Conservation (phyloP, 1,140 invertebrate species). For the Bacillus rossius region DNA sequence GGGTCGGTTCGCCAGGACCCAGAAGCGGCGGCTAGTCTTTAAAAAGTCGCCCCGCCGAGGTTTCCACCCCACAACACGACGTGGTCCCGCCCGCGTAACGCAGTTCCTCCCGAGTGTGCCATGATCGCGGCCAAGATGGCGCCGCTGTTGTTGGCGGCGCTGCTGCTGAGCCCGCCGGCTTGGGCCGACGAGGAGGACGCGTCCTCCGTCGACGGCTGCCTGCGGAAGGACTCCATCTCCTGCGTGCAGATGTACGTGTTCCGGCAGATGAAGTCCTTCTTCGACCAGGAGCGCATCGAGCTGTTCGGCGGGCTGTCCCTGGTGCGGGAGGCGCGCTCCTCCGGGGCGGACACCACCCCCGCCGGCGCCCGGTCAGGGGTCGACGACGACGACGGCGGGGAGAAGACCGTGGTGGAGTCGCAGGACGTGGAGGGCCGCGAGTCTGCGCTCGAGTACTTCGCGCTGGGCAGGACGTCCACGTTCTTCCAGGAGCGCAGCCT, state of each 20-base stretch:
- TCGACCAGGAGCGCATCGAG: constrained; percentile 52
- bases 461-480: constrained; percentile 46
- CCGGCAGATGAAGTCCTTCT: constrained; percentile 53
- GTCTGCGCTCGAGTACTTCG: constrained; percentile 52
- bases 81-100: not conserved
- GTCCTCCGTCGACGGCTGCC: constrained; percentile 41
- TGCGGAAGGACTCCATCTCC: constrained; percentile 57
- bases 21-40: not conserved
- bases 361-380: too few relatives aligned
- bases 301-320: constrained; percentile 51
- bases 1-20: not conserved
- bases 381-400: constrained; percentile 35
- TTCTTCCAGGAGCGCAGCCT: constrained; percentile 54
- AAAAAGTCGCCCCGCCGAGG: not conserved
- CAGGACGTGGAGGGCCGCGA: constrained; percentile 48
- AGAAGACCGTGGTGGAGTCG: constrained; percentile 45
- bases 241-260: constrained; percentile 57
- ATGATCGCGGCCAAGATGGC: not conserved
- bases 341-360: constrained; percentile 2
- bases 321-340: constrained; percentile 38
- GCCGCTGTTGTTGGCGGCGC: not conserved
- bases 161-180: not conserved
- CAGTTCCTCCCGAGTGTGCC: not conserved
- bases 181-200: not conserved
- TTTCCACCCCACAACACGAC: not conserved